Evolutionary conservation across 2,797 vertebrate species (phyloP).

Genomic region (Gymnopithys bicolor): DNA sequence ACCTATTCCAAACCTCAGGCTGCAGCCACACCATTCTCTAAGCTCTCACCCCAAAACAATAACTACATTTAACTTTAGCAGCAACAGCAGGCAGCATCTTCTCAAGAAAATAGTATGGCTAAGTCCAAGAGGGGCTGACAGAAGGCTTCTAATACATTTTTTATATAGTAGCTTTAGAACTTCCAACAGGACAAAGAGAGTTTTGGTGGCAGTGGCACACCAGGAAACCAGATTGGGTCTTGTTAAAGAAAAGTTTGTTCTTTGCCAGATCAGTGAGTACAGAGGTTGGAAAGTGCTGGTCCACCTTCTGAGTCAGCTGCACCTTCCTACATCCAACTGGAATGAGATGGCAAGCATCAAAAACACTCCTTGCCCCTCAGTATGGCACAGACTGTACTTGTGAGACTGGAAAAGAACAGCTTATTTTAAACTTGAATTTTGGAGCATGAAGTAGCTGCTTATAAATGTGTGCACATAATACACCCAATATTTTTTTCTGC

Average conservation of each 20-base stretch:
- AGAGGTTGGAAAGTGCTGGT: neutral
- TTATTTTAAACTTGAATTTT: neutral
- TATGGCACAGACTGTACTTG: neutral
- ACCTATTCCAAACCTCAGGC: neutral
- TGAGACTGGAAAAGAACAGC: neutral
- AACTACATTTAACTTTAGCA: neutral
- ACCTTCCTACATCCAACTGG: neutral
- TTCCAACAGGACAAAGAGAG: neutral
- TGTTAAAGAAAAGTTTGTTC: neutral
- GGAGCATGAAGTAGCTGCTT: neutral
- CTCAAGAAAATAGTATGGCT: neutral
- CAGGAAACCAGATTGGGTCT: neutral
- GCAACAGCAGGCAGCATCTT: neutral
- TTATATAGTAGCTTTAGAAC: neutral
- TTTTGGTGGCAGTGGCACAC: neutral
- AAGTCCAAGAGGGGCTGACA: neutral
- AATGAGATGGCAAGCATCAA: neutral
- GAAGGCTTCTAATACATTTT: neutral
- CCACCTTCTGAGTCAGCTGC: neutral
- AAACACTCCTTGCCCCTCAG: neutral
- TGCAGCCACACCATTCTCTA: neutral
- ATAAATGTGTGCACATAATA: neutral
- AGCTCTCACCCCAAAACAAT: neutral
- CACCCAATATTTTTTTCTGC: neutral
- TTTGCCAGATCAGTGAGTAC: neutral